phyloP scores from a whole-genome alignment of 92 coral and sea anemone species.

The Pocillopora meandrina region DNA sequence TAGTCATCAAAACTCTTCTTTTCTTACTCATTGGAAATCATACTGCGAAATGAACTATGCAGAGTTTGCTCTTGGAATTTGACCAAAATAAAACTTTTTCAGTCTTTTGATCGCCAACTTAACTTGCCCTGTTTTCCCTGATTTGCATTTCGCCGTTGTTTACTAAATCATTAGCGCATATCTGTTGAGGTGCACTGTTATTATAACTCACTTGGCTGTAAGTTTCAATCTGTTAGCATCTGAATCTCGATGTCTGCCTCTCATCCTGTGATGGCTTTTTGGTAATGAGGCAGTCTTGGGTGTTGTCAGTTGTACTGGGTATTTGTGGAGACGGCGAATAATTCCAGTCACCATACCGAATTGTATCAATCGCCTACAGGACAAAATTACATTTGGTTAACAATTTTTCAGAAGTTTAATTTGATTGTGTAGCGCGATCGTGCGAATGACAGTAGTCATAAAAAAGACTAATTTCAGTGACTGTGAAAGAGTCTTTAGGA shows the following conservation, averaged over 20 bases:
- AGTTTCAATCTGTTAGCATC: conserved; percentile 46
- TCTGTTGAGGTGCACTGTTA: neutral
- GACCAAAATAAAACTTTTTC: too few species aligned
- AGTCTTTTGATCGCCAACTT: too few species aligned
- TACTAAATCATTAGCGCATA: neutral
- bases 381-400: neutral
- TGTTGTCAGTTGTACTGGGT: conserved; percentile 75
- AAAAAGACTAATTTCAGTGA: too few species aligned
- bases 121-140: too few species aligned
- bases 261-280: conserved; percentile 37
- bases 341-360: conserved; percentile 95
- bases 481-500: too few species aligned
- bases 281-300: conserved; percentile 41
- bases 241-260: conserved; percentile 30
- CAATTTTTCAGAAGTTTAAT: neutral
- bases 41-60: too few species aligned
- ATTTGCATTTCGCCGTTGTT: neutral
- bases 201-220: conserved; percentile 64
- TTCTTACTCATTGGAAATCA: too few species aligned
- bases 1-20: neutral
- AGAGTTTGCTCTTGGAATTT: too few species aligned
- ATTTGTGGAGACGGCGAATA: conserved; percentile 97
- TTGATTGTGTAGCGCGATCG: too few species aligned
- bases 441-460: too few species aligned
- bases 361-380: conserved; percentile 82